Evolutionary conservation across 2,797 vertebrate genomes (phyloP).

Genomic region (Pogonophryne albipinna): DNA sequence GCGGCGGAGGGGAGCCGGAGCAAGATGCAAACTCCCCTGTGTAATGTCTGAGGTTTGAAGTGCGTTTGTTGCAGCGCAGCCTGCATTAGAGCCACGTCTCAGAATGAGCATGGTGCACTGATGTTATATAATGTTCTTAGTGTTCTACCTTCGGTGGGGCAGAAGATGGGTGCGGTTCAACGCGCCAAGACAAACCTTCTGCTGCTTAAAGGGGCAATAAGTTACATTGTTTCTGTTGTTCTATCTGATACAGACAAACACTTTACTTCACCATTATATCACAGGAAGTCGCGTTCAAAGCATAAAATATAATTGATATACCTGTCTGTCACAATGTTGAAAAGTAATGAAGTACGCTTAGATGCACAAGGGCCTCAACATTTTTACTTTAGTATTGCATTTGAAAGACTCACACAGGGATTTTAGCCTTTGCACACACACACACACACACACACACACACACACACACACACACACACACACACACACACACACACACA

Average conservation of each 20-base stretch:
- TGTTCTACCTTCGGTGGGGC: conserved; percentile 38
- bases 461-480: too few species aligned
- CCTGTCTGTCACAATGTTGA: too few species aligned
- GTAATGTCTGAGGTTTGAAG: conserved; percentile 48
- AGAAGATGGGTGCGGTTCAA: conserved; percentile 45
- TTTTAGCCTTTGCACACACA: too few species aligned
- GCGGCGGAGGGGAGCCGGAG: conserved; percentile 47
- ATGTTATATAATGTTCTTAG: conserved; percentile 57
- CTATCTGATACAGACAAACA: background rate
- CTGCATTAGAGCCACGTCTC: conserved; percentile 39
- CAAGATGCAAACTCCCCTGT: conserved; percentile 67
- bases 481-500: too few species aligned
- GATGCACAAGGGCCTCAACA: too few species aligned
- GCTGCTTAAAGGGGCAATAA: conserved; percentile 24
- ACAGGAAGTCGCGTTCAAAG: background rate
- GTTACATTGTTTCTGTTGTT: conserved; percentile 1
- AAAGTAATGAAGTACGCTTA: too few species aligned
- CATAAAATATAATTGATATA: background rate
- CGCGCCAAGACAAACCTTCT: conserved; percentile 13
- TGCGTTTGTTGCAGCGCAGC: conserved; percentile 17
- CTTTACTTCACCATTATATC: background rate
- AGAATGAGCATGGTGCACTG: conserved; percentile 12
- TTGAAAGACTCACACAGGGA: too few species aligned
- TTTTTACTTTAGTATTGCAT: too few species aligned
- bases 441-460: too few species aligned